These are phyloP conservation scores for Aspidapion aeneum DNA, from an alignment of 2,888 invertebrate species.

Conservation along the genomic window DNA sequence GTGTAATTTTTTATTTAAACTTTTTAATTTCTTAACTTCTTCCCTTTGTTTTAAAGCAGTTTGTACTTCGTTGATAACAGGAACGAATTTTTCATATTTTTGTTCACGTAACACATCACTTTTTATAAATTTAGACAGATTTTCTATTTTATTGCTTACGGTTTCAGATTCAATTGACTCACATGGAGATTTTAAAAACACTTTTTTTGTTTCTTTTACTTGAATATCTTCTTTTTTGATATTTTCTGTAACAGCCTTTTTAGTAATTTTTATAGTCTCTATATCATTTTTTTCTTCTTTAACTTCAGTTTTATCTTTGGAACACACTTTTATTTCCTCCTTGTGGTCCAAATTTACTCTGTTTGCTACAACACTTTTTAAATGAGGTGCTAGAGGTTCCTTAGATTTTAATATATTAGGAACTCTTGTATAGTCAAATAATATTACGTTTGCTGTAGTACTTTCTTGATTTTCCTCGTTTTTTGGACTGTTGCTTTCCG, in stretches of 20 bases:
- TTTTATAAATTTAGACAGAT: neutral
- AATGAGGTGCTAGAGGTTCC: constrained; percentile 15
- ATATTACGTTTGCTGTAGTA: neutral
- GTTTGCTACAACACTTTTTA: neutral
- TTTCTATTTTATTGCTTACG: neutral
- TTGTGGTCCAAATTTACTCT: neutral
- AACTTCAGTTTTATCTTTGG: neutral
- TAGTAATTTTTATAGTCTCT: neutral
- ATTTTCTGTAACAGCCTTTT: neutral
- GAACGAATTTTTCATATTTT: neutral
- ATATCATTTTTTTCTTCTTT: neutral
- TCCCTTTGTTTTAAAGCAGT: neutral
- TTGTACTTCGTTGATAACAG: neutral
- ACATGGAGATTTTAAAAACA: neutral
- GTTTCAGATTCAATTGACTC: neutral
- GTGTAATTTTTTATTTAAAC: neutral
- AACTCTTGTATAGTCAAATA: constrained; percentile 23
- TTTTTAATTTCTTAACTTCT: neutral
- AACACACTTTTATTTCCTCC: neutral
- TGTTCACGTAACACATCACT: neutral
- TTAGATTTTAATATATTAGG: constrained; percentile 20
- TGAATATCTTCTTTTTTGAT: neutral
- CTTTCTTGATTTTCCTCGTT: constrained; percentile 9
- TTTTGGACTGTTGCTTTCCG: constrained; percentile 36
- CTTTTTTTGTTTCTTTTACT: neutral